Evolutionary conservation across 2,113 vertebrate species (phyloP), one percentile per base, ranked within the genome.

Genomic region (Lethenteron reissneri): DNA sequence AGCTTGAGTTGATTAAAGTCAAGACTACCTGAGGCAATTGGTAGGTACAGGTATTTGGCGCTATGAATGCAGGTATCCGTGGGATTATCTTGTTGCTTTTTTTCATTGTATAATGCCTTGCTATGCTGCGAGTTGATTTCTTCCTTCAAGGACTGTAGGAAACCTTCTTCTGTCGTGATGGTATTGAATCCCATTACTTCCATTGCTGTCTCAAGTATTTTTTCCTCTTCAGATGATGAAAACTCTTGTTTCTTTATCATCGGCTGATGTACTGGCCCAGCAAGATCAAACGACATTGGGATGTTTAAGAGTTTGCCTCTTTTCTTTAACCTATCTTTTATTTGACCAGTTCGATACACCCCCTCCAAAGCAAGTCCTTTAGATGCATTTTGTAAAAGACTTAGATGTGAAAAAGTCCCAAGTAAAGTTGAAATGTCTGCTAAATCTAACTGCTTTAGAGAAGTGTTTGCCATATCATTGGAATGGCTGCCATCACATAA

Each of bases 11-110:
- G 74, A 3, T 78, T 69, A 25, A 25, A 74, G 12, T 74, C 56
- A 74, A 83, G 79, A 71, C 74, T 60, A 72, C 74, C 81, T 56
- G 80, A 81, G 70, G 80, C 80, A 72, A 82, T 57, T 3, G 83
- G 81, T 5, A 78, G 4, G 19, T 81, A 82, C 7, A 4, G 75
- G 62, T 79, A 80, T 57, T 62, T 78, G 58, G 72, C 73, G 71
- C 56, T 76, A 56, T 79, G 81, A 13, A 77, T 14, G 64, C 80
- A 82, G 7, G 71, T 60, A 12, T 78, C 15, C 14, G 78, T 70
- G 10, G 73, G 73, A 56, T 2, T 13, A n/a, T 71, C 73, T 14
- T 41, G 56, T 2, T 9, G 25, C 2, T 2, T 69, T 56, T 57
- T 1, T 15, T 73, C 11, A 0, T 58, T 74, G 57, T 57, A 12